Evolutionary conservation across 2,888 invertebrate genomes (phyloP).

Genomic region (Nezara viridula): DNA sequence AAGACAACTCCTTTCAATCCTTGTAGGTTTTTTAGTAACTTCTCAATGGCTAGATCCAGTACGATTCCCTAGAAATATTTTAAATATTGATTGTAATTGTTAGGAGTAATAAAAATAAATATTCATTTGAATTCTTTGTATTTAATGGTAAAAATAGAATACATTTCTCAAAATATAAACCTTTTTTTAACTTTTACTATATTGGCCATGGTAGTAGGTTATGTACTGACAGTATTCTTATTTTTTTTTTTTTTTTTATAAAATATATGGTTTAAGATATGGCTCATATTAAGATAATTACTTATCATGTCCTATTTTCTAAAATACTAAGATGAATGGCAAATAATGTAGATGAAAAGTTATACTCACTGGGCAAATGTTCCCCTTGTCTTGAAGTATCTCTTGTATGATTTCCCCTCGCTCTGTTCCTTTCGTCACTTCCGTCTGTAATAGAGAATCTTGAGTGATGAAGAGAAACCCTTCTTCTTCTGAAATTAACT

Average conservation of each 20-base stretch:
- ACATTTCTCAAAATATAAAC: not conserved
- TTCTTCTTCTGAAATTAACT: conserved; percentile 59
- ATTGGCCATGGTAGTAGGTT: no score
- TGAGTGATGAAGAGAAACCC: conserved; percentile 62
- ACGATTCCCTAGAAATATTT: conserved; percentile 61
- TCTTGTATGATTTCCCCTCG: conserved; percentile 62
- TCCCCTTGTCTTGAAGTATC: conserved; percentile 63
- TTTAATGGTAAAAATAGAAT: not conserved
- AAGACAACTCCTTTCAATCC: conserved; percentile 64
- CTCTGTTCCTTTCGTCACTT: conserved; percentile 60
- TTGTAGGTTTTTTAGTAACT: conserved; percentile 61
- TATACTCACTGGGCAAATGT: conserved; percentile 62
- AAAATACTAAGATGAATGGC: not conserved
- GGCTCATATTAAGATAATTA: no score
- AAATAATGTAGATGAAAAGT: not conserved
- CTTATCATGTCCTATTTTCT: not conserved
- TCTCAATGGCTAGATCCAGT: conserved; percentile 62
- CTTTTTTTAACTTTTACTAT: not conserved
- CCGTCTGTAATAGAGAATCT: conserved; percentile 62
- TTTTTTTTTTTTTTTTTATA: not conserved
- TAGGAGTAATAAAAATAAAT: no score
- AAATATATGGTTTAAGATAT: no score
- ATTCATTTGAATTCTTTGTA: no score
- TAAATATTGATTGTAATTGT: not conserved
- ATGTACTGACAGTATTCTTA: not conserved